phyloP scores from a whole-genome alignment of 1,140 invertebrate species.

The Trichonephila clavipes region DNA sequence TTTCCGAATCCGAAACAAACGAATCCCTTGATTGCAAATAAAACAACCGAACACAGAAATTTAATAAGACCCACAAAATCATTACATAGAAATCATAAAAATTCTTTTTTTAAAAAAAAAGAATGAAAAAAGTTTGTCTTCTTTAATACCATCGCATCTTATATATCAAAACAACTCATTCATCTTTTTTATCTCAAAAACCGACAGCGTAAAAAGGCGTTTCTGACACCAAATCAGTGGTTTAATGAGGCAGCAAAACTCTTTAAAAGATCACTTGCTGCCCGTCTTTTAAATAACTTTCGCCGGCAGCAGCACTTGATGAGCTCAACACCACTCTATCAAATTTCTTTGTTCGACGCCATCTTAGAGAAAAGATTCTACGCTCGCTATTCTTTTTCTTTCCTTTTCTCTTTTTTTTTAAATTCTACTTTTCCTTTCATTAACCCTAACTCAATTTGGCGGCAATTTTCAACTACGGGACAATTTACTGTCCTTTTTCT shows the following conservation, averaged over 20 bases:
- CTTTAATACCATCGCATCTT: conserved; percentile 56
- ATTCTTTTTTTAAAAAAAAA: neutral
- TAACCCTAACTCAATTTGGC: conserved; percentile 76
- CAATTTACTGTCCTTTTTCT: conserved; percentile 67
- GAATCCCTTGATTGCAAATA: neutral
- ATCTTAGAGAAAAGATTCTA: conserved; percentile 35
- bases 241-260: conserved; percentile 75
- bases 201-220: conserved; percentile 38
- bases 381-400: neutral
- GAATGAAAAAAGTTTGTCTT: neutral
- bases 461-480: conserved; percentile 75
- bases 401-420: conserved; percentile 20
- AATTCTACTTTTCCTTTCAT: conserved; percentile 68
- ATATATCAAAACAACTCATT: conserved; percentile 57
- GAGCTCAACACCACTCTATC: conserved; percentile 76
- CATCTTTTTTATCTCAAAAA: conserved; percentile 64
- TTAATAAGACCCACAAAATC: neutral
- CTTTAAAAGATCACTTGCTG: conserved; percentile 75
- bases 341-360: conserved; percentile 75
- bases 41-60: neutral
- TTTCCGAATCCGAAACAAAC: neutral
- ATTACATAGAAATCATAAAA: neutral
- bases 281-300: conserved; percentile 74
- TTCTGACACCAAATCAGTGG: conserved; percentile 72
- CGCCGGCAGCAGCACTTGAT: conserved; percentile 70